phyloP scores from a whole-genome alignment of 2,888 invertebrate species.

The Synanthedon vespiformis region DNA sequence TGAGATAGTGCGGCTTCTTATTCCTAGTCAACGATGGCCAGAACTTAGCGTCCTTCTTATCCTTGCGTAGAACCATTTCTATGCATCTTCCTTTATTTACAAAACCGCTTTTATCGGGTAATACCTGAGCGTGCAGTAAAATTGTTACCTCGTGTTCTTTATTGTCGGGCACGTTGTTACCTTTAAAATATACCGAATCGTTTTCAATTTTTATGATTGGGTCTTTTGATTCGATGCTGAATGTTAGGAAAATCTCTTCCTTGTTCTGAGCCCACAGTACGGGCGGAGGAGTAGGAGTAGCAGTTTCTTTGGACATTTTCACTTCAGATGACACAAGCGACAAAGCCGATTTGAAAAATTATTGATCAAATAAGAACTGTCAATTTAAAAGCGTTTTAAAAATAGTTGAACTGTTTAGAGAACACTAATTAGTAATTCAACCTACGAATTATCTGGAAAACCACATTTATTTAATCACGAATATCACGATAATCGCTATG shows the following conservation, averaged over 20 bases:
- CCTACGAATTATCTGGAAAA: no score
- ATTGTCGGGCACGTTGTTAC: slow-evolving; percentile 85
- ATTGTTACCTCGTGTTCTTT: slow-evolving; percentile 90
- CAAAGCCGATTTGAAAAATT: background rate
- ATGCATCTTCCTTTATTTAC: slow-evolving; percentile 80
- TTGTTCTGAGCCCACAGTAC: slow-evolving; percentile 95
- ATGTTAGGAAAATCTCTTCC: slow-evolving; percentile 85
- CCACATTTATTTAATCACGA: no score
- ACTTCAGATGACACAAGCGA: background rate
- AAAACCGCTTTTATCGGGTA: slow-evolving; percentile 80
- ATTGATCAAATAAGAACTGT: background rate
- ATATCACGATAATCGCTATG: no score
- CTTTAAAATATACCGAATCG: slow-evolving; percentile 84
- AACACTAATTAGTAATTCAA: no score
- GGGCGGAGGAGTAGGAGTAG: slow-evolving; percentile 74
- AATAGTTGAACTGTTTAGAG: no score
- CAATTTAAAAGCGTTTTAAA: background rate
- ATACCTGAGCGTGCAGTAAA: slow-evolving; percentile 84
- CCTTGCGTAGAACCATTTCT: slow-evolving; percentile 81
- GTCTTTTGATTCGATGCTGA: slow-evolving; percentile 91
- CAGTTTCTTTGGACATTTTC: slow-evolving; percentile 61
- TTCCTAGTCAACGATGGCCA: slow-evolving; percentile 92
- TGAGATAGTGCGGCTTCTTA: slow-evolving; percentile 94
- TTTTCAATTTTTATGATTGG: slow-evolving; percentile 84
- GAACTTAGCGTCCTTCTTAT: slow-evolving; percentile 78